Base-by-base conservation (phyloP, 2,113 vertebrate species). In the Meleagris gallopavo region DNA sequence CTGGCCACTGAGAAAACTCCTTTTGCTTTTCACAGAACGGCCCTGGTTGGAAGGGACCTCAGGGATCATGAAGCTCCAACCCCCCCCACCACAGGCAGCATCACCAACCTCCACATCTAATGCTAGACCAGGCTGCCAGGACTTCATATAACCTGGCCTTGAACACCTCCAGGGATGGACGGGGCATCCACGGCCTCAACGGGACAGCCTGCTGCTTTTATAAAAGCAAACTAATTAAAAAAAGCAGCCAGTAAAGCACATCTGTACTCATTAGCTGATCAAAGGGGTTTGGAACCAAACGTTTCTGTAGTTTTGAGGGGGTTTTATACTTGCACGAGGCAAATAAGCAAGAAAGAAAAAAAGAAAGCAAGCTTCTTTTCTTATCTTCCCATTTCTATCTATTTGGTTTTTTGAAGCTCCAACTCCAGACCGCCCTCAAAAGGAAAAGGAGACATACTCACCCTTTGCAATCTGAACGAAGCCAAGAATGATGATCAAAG, bases 401-500 rank as follows among this genome's bases (percentile, higher is more conserved):
- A 27, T 48, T 55, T 12, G 29, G 30, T 10, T 58, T 43, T 66
- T 38, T 12, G 22, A 24, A 50, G 48, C 48, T 22, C 21, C 48
- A 50, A 5, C 48, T 50, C 22, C 48, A 4, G 22, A 10, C 11
- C 30, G 16, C 46, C 36, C 62, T 48, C 70, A 18, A 0, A 6
- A 75, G 69, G 5, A 52, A 82, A 6, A 17, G 12, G 34, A 38
- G 52, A 72, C 0, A 1, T 3, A 97, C 98, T 97, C 96, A 99
- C 99, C 98, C 97, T 96, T 98, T 7, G 98, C 99, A 4, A 99
- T 98, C 98, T 99, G 98, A 87, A 99, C 96, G 40, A 99, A 99
- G 95, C 99, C 99, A 2, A 99, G 98, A 69, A 99, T 97, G 97
- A 99, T 99, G 98, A 99, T 99, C 54, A 99, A 94, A 12, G 94